phyloP scores from a whole-genome alignment of 2,888 invertebrate genomes.

The Cenopis cana region DNA sequence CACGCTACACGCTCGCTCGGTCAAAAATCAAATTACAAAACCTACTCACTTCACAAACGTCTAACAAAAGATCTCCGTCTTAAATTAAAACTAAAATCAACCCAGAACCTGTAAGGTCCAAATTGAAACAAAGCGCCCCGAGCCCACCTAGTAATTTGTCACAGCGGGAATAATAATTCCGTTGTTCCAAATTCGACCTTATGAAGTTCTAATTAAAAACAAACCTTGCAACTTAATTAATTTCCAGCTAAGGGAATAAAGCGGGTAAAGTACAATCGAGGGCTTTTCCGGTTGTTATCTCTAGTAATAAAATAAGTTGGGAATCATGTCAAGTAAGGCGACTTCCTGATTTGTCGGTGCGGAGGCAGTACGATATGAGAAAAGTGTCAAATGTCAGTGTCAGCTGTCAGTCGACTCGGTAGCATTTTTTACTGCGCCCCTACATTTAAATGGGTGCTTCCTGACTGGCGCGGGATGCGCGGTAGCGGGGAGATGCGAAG shows the following conservation, averaged over 20 bases:
- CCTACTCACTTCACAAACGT: constrained; percentile 5
- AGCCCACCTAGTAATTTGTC: constrained; percentile 28
- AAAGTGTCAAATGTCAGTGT: too few relatives aligned
- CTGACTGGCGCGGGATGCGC: too few relatives aligned
- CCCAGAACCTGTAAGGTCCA: constrained; percentile 5
- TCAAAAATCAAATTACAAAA: too few relatives aligned
- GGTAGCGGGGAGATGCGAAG: too few relatives aligned
- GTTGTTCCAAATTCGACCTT: constrained; percentile 38
- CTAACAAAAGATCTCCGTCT: constrained; percentile 9
- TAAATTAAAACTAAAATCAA: not conserved
- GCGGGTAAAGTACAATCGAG: constrained; percentile 15
- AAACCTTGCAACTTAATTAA: constrained; percentile 41
- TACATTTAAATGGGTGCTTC: too few relatives aligned
- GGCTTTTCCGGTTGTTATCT: constrained; percentile 32
- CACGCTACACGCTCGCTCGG: too few relatives aligned
- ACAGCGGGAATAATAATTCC: constrained; percentile 32
- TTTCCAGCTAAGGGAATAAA: constrained; percentile 28
- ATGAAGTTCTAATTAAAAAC: constrained; percentile 43
- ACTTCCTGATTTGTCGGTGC: too few relatives aligned
- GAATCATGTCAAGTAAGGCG: constrained; percentile 9
- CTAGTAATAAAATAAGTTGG: constrained; percentile 30
- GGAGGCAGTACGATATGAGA: too few relatives aligned
- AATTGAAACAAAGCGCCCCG: constrained; percentile 4
- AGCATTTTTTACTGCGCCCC: too few relatives aligned
- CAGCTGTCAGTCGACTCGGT: too few relatives aligned